Conservation (phyloP, 2,888 invertebrate genomes). For the Ormyrus thymus region DNA sequence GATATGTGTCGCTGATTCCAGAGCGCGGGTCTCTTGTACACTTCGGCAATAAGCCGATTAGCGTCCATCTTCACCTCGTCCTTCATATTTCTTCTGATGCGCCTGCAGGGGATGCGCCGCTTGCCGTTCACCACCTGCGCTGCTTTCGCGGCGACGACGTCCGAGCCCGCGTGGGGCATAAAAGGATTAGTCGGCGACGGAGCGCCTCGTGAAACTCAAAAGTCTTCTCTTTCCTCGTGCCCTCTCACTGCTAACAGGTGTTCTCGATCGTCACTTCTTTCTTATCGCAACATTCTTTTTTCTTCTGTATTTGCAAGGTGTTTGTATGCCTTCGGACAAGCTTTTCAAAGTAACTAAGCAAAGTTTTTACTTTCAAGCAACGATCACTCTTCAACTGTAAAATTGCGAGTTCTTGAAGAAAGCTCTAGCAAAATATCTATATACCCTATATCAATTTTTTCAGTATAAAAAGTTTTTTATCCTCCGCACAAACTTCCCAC, state of each 20-base stretch:
- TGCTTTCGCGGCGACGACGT: conserved; percentile 4
- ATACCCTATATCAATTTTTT: too few relatives aligned
- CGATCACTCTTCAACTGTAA: too few relatives aligned
- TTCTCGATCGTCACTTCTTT: neutral
- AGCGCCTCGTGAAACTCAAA: neutral
- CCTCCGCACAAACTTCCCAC: too few relatives aligned
- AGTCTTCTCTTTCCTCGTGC: neutral
- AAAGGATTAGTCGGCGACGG: neutral
- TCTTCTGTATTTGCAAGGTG: too few relatives aligned
- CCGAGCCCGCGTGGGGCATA: conserved; percentile 31
- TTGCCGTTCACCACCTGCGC: neutral
- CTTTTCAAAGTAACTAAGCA: too few relatives aligned
- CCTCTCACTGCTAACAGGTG: conserved; percentile 34
- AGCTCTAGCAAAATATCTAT: too few relatives aligned
- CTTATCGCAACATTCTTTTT: neutral
- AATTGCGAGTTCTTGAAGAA: too few relatives aligned
- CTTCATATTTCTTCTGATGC: conserved; percentile 56
- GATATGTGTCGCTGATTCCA: conserved; percentile 74
- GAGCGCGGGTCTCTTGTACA: conserved; percentile 72
- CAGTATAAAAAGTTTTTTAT: too few relatives aligned
- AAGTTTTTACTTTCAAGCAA: too few relatives aligned
- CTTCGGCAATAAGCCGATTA: conserved; percentile 71
- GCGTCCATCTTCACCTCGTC: conserved; percentile 72
- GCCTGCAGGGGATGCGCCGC: conserved; percentile 22
- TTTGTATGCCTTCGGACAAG: too few relatives aligned